Base-by-base conservation (phyloP, 2,113 vertebrate species). In the Erythrocercus mccallii region DNA sequence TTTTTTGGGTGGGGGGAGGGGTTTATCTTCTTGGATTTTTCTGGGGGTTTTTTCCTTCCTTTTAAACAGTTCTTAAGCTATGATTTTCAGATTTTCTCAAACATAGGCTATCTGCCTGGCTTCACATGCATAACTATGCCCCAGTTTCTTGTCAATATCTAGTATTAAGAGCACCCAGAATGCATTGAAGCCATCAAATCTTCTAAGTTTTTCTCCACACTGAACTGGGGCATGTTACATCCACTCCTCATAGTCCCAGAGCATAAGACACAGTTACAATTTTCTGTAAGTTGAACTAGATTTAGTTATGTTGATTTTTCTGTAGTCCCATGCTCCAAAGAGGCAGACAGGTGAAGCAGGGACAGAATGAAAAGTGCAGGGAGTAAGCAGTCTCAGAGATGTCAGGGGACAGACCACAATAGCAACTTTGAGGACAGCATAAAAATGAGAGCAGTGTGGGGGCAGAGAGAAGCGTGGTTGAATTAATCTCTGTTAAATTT, bases 71-170 rank as follows among this genome's bases (percentile, higher is more conserved):
- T 33, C 58, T 84, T n/a, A 81, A 35, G 13, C 3, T 42, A 38
- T 0, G 0, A 2, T 82, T 85, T 85, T 54, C 9, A n/a, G 27
- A 31, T 40, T 56, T 90, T 64, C 16, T 72, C 19, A 72, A 44
- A 58, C 9, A 22, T 2, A 54, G 21, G 2, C 9, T 58, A 3
- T 50, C 25, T 88, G 5, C 21, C 33, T 72, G 14, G 12, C 10
- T 69, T 17, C 0, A 0, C 21, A 10, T 1, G 0, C 3, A 6
- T 45, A 37, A 35, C 20, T 71, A 6, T 23, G 12, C 9, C 27
- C 6, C 33, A 30, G 4, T 18, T 12, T 65, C 17, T 64, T 61
- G 8, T 17, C n/a, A 60, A 11, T 24, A 53, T 40, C 37, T 61
- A 18, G 4, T 17, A 22, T 27, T 76, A 61, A 64, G 2, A 66